Percentiles rank a stretch among this genome's conserved stretches.
These are phyloP conservation scores for Thalassoma bifasciatum DNA, from an alignment of 2,113 vertebrate genomes.

Conservation along the genomic window DNA sequence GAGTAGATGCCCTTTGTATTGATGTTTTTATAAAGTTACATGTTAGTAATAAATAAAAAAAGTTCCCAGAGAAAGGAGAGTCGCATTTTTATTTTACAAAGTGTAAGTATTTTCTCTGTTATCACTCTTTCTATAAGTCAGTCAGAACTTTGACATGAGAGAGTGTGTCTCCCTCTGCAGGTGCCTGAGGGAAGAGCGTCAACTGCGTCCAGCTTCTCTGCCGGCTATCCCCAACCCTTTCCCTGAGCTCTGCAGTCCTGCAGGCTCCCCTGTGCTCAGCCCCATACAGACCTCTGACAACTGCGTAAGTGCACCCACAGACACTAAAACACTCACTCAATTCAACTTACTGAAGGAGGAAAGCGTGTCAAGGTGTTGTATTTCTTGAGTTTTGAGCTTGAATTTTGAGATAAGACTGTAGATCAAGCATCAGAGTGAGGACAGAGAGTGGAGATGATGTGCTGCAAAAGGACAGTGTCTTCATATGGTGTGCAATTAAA, in stretches of 20 bases:
- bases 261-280: slow-evolving; percentile 88
- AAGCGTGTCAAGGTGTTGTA: background rate
- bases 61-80: no score
- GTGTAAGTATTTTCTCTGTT: no score
- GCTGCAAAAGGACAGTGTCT: no score
- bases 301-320: slow-evolving; percentile 83
- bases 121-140: background rate
- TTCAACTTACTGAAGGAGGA: background rate
- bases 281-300: slow-evolving; percentile 85
- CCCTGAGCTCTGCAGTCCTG: slow-evolving; percentile 92
- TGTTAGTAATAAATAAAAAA: background rate
- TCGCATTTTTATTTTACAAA: no score
- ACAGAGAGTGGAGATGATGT: no score
- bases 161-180: slow-evolving; percentile 81
- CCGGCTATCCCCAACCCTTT: slow-evolving; percentile 98
- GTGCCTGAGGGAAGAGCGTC: slow-evolving; percentile 91
- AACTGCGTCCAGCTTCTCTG: slow-evolving; percentile 91
- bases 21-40: background rate
- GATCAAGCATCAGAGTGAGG: no score
- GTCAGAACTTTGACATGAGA: background rate
- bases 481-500: background rate
- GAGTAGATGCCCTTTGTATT: slow-evolving; percentile 1
- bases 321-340: background rate
- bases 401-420: no score
- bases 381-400: no score